Percentiles rank a stretch among this genome's conserved stretches.
These are phyloP conservation scores for Hydrozoanthus tunicans DNA, from an alignment of 64 coral and sea anemone genomes.

Conservation along the genomic window DNA sequence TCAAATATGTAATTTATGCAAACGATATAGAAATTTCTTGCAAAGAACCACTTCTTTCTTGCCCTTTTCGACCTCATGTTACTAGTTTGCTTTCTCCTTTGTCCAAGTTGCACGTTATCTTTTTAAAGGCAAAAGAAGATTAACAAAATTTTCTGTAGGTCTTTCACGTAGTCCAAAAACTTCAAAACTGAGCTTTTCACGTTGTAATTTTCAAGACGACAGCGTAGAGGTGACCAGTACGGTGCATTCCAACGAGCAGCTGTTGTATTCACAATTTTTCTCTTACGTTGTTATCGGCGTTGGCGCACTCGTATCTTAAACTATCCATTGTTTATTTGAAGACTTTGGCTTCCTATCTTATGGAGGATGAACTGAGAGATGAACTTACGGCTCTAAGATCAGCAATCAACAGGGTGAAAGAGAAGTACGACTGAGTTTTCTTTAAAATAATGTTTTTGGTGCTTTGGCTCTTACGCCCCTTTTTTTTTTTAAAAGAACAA, in stretches of 20 bases:
- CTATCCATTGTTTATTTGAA: neutral
- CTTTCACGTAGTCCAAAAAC: too few species aligned
- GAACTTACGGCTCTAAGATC: neutral
- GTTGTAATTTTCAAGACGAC: too few species aligned
- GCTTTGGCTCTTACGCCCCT: neutral
- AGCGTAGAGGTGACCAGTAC: too few species aligned
- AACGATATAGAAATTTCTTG: neutral
- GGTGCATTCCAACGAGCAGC: too few species aligned
- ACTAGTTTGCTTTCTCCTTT: too few species aligned
- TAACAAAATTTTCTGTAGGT: too few species aligned
- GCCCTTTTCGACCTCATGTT: too few species aligned
- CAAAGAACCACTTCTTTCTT: neutral
- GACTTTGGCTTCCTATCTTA: constrained; percentile 11
- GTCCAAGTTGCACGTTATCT: too few species aligned
- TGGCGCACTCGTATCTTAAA: too few species aligned
- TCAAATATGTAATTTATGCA: neutral
- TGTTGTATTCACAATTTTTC: neutral
- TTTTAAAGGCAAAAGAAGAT: too few species aligned
- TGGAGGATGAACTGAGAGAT: constrained; percentile 4
- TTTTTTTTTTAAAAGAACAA: neutral
- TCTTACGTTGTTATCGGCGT: neutral
- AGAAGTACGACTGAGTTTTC: neutral
- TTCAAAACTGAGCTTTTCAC: too few species aligned
- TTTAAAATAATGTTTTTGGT: too few species aligned
- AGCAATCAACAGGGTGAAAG: neutral